These are phyloP conservation scores for Caiman crocodilus DNA, from an alignment of 2,797 vertebrate species.

Conservation along the genomic window DNA sequence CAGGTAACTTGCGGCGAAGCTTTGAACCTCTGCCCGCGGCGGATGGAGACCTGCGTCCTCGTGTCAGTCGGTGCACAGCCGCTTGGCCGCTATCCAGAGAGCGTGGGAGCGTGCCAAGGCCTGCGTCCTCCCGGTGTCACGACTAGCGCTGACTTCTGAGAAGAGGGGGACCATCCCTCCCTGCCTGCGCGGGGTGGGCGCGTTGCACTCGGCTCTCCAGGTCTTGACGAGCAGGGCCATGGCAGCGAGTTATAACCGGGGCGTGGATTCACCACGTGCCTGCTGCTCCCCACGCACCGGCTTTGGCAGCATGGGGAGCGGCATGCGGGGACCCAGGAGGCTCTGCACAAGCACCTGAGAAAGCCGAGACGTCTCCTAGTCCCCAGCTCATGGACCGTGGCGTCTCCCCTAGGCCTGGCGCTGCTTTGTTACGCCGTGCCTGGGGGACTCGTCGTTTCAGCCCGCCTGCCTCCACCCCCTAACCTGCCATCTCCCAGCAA, in stretches of 20 bases:
- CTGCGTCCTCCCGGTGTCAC: not conserved
- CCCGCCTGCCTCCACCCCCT: not conserved
- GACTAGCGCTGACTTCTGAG: not conserved
- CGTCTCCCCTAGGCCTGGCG: no score
- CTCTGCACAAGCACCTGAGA: not conserved
- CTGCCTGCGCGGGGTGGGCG: not conserved
- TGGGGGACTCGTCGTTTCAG: not conserved
- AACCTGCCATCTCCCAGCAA: not conserved
- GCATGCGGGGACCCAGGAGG: no score
- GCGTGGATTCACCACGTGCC: no score
- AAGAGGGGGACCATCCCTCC: not conserved
- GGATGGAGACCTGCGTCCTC: not conserved
- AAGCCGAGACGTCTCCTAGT: not conserved
- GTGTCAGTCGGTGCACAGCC: not conserved
- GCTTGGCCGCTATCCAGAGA: not conserved
- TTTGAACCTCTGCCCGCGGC: not conserved
- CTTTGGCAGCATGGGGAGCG: no score
- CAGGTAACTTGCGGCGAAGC: no score
- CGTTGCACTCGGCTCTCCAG: not conserved
- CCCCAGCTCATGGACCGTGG: no score
- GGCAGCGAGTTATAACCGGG: no score
- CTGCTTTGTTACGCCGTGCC: not conserved
- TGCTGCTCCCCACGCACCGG: no score
- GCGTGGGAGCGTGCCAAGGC: not conserved
- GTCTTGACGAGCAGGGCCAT: no score